Base-by-base conservation (phyloP, 1,140 invertebrate species). In the Drosophila kurseongensis region DNA sequence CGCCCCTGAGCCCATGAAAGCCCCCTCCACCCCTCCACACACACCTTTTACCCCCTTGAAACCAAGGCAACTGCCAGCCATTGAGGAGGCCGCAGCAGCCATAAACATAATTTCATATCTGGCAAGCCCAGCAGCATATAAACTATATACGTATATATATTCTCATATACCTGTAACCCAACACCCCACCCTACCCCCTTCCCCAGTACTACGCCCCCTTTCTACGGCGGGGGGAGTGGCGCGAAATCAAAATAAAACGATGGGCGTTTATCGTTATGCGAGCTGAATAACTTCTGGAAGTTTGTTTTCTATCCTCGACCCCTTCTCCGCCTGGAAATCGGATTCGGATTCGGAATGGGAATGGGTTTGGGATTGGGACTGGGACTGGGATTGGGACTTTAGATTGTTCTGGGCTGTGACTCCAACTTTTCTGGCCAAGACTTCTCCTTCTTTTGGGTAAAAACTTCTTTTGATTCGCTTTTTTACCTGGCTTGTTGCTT, bases 241-340 rank as follows among this genome's bases (percentile, higher is more conserved):
- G 74, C 57, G 68, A 81, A 75, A 85, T 85, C 82, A 85, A 85
- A 85, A 86, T 86, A 86, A 86, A 86, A 75, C 82, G 82, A 82
- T 86, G 83, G 83, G 83, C 83, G 83, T 86, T 86, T 86, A 86
- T 88, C 79, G 83, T 88, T 88, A 86, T 86, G 83, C 83, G 83
- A 86, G 81, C 83, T 83, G 83, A 86, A 86, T 88, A 86, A 86
- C 83, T 86, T 86, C 83, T 86, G 83, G 83, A 86, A 86, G 83
- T 86, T 86, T 82, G 83, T 79, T 88, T 86, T 86, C 79, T 88
- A 55, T 57, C 50, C 69, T 36, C 65, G n/a, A 23, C 29, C 45
- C 36, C 61, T 48, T 27, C 42, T 45, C 18, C 23, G 27, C 47
- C 54, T 32, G 29, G 29, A 32, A 32, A 32, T 32, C 29, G 6